phyloP scores from a whole-genome alignment of 2,888 invertebrate species.

The Alloscopus bannaensis region DNA sequence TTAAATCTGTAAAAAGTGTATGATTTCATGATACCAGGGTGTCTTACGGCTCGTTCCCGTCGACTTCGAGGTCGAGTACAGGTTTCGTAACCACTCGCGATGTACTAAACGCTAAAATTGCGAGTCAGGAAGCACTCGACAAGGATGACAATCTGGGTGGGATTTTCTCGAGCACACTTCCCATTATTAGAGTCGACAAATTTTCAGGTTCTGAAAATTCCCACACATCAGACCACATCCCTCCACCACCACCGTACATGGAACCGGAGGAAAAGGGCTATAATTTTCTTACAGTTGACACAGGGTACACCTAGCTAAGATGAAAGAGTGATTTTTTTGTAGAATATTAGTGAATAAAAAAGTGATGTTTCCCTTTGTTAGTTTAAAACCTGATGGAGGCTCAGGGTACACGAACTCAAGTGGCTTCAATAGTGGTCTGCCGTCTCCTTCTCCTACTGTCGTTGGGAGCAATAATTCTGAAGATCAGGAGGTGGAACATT shows the following conservation, averaged over 20 bases:
- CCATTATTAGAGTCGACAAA: slow-evolving; percentile 56
- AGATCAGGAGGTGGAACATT: slow-evolving; percentile 63
- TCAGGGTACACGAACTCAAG: slow-evolving; percentile 26
- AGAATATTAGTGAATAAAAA: background rate
- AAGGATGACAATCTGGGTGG: slow-evolving; percentile 10
- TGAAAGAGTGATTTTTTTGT: too few species aligned
- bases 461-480: slow-evolving; percentile 53
- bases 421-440: slow-evolving; percentile 64
- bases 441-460: slow-evolving; percentile 62
- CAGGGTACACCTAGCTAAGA: slow-evolving; percentile 7
- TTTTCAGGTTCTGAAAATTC: slow-evolving; percentile 40
- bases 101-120: slow-evolving; percentile 3
- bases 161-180: slow-evolving; percentile 45
- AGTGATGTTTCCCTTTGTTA: background rate
- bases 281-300: slow-evolving; percentile 66
- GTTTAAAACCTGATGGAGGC: background rate
- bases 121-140: background rate
- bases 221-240: background rate
- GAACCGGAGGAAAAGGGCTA: slow-evolving; percentile 13
- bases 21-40: slow-evolving; percentile 2
- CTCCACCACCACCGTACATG: background rate
- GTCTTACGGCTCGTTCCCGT: slow-evolving; percentile 46
- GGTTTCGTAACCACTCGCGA: background rate
- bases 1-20: too few species aligned
- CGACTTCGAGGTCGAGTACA: background rate